Base-by-base conservation (phyloP, 2,888 invertebrate species). In the Candidula unifasciata region DNA sequence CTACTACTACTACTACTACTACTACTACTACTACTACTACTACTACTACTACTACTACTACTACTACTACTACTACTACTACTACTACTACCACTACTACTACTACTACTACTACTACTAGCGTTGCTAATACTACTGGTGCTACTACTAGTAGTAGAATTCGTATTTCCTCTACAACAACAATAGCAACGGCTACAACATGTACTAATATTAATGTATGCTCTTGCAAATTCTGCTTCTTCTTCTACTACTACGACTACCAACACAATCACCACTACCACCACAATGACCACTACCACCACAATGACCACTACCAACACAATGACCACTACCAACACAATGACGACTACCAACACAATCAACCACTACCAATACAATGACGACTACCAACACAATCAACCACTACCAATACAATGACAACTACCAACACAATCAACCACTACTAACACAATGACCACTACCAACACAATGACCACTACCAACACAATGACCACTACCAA, bases 101-200 rank as follows among this genome's bases (percentile, higher is more conserved):
- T 60, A 74, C 66, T 64, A 74, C 74, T 74, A 64, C 64, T 60
- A 74, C 82, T 74, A 74, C 82, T 64, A 74, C 74, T 60, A 74
- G 71, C 60, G 64, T n/a, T 60, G 3, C 60, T 16, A 60, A 18
- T 16, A 2, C 18, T 60, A 8, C 16, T 60, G 3, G 24, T 60
- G n/a, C 60, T 60, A 60, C 60, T 60, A 60, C 3, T 60, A 60
- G 8, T 60, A 8, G 2, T 16, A 3, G 3, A 24, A 60, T n/a
- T 60, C 18, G 2, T 60, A 60, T n/a, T 60, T 24, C 60, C n/a
- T 3, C 60, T 16, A 6, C 44, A n/a, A n/a, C n/a, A n/a, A n/a
- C n/a, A n/a, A n/a, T n/a, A n/a, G n/a, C n/a, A n/a, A n/a, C n/a
- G n/a, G n/a, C n/a, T n/a, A n/a, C n/a, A n/a, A n/a, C n/a, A n/a